A percentile compares a stretch with the other conserved stretches of the same genome.
phyloP scores from a whole-genome alignment of 2,113 vertebrate genomes.

The Sardina pilchardus region DNA sequence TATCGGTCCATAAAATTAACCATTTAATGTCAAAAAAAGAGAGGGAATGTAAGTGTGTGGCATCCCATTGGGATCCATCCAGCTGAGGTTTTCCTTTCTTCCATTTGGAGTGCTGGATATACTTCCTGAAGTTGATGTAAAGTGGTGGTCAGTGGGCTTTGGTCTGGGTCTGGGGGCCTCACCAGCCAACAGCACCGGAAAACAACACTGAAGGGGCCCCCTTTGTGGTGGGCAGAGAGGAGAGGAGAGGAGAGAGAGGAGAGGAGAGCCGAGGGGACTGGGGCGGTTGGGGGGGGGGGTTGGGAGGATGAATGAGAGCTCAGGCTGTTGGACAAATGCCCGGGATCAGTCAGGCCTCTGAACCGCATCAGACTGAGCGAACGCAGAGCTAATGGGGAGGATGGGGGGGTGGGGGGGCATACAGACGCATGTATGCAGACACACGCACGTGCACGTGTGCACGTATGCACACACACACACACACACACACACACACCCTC shows the following conservation, averaged over 20 bases:
- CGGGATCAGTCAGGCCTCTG: slow-evolving; percentile 59
- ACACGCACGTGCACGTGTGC: no score
- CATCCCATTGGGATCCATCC: not conserved
- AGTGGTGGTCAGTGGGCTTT: slow-evolving; percentile 18
- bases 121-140: slow-evolving; percentile 6
- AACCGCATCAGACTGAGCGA: slow-evolving; percentile 33
- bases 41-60: not conserved
- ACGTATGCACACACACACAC: not conserved
- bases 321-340: slow-evolving; percentile 66
- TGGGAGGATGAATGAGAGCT: slow-evolving; percentile 63
- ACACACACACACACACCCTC: no score
- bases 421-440: no score
- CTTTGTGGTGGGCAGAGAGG: not conserved
- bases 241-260: not conserved
- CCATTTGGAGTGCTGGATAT: not conserved
- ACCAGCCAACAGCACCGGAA: slow-evolving; percentile 6
- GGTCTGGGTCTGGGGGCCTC: slow-evolving; percentile 1
- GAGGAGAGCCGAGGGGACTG: slow-evolving; percentile 28
- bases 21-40: not conserved
- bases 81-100: not conserved
- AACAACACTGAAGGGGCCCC: not conserved
- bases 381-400: slow-evolving; percentile 35
- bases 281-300: slow-evolving; percentile 59
- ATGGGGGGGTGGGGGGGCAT: slow-evolving; percentile 18
- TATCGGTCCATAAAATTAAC: not conserved